phyloP scores from a whole-genome alignment of 2,113 vertebrate species.

The Nibea albiflora region DNA sequence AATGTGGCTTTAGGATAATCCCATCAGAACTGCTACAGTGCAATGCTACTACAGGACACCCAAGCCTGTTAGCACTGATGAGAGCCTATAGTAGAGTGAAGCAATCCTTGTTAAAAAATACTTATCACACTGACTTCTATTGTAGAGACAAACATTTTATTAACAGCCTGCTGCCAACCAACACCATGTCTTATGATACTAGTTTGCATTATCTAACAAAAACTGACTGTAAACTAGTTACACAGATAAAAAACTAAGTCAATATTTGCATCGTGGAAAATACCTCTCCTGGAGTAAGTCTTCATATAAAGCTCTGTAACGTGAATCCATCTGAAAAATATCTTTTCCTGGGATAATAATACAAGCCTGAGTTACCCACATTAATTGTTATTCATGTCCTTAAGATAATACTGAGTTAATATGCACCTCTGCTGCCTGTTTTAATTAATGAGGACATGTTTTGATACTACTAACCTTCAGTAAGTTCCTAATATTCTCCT shows the following conservation, averaged over 20 bases:
- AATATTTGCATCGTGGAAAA: conserved; percentile 60
- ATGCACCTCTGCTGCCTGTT: conserved; percentile 49
- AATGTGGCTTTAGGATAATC: conserved; percentile 89
- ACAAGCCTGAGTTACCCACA: conserved; percentile 65
- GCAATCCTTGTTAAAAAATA: conserved; percentile 73
- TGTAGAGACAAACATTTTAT: conserved; percentile 57
- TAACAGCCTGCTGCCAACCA: conserved; percentile 64
- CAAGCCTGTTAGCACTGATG: conserved; percentile 90
- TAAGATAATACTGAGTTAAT: conserved; percentile 52
- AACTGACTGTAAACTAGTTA: conserved; percentile 50
- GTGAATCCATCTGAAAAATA: conserved; percentile 56
- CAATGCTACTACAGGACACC: conserved; percentile 87
- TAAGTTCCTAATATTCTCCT: conserved; percentile 34
- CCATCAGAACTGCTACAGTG: conserved; percentile 87
- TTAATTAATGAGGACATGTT: conserved; percentile 55
- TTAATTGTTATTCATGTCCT: conserved; percentile 51
- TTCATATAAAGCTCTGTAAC: conserved; percentile 80
- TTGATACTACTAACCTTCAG: conserved; percentile 34
- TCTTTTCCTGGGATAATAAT: conserved; percentile 53
- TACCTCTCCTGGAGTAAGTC: conserved; percentile 68
- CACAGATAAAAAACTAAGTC: conserved; percentile 69
- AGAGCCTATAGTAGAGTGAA: conserved; percentile 84
- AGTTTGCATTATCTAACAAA: conserved; percentile 57
- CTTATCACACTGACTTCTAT: conserved; percentile 59
- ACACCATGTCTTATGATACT: conserved; percentile 36